Conservation (phyloP, 92 coral and sea anemone species). For the Siderastrea radians region DNA sequence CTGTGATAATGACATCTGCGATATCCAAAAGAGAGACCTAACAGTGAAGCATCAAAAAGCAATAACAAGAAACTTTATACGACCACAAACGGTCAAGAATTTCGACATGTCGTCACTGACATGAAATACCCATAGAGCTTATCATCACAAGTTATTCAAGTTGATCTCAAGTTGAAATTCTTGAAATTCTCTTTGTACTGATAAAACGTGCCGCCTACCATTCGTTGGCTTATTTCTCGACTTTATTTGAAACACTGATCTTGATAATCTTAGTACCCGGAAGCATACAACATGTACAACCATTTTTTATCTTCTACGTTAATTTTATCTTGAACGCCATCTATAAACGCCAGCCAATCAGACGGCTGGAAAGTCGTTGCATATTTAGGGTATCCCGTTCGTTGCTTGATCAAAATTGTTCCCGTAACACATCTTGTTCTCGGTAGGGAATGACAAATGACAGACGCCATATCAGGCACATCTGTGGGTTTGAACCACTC, state of each 20-base stretch:
- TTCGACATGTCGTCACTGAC: neutral
- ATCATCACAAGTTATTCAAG: neutral
- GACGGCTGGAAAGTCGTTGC: neutral
- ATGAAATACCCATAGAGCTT: constrained; percentile 5
- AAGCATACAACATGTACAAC: too few relatives aligned
- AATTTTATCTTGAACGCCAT: too few relatives aligned
- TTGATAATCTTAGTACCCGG: neutral
- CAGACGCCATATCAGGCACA: too few relatives aligned
- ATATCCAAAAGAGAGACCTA: too few relatives aligned
- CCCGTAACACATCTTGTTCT: too few relatives aligned
- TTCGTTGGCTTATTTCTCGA: neutral
- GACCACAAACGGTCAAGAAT: neutral
- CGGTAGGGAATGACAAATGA: too few relatives aligned
- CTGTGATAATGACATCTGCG: neutral
- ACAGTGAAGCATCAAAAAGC: constrained; percentile 15
- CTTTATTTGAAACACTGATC: neutral
- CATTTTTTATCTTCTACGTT: neutral
- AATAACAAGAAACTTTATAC: constrained; percentile 18
- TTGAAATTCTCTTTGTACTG: neutral
- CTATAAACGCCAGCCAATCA: neutral
- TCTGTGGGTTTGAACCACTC: too few relatives aligned
- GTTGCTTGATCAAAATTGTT: too few relatives aligned
- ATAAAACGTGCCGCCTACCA: neutral
- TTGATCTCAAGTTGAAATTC: constrained; percentile 6
- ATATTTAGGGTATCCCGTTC: too few relatives aligned